Conservation (phyloP, 1,140 invertebrate genomes). For the Zaprionus ghesquierei region DNA sequence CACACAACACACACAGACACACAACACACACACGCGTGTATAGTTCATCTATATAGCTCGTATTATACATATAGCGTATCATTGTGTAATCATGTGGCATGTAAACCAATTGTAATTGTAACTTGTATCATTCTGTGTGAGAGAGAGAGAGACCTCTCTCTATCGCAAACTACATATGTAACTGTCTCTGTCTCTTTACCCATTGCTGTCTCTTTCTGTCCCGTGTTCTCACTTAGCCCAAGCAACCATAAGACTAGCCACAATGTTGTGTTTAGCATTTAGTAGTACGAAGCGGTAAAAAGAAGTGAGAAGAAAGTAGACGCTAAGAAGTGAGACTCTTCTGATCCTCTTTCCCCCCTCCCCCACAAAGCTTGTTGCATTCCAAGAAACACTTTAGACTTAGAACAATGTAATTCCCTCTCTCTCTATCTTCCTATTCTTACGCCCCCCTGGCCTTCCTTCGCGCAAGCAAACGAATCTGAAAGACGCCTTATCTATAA, state of each 20-base stretch:
- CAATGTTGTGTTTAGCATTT: slow-evolving; percentile 66
- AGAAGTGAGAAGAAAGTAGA: neutral
- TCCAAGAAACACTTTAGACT: neutral
- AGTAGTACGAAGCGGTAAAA: slow-evolving; percentile 12
- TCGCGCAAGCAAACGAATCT: slow-evolving; percentile 29
- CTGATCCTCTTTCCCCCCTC: neutral
- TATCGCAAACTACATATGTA: too few relatives aligned
- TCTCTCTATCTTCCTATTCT: neutral
- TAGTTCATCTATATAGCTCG: neutral
- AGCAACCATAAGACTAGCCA: slow-evolving; percentile 65
- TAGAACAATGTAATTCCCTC: neutral
- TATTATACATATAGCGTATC: neutral
- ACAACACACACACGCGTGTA: neutral
- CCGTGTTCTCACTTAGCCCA: neutral
- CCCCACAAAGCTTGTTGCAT: neutral
- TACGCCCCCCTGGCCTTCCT: neutral
- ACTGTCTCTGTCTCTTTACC: neutral
- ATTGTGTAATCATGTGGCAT: slow-evolving; percentile 2
- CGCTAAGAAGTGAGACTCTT: neutral
- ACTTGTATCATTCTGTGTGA: neutral
- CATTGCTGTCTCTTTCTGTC: neutral
- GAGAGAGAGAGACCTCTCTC: neutral
- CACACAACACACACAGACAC: neutral
- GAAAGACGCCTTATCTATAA: slow-evolving; percentile 50
- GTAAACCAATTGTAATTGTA: neutral